Conservation (phyloP, 2,797 vertebrate genomes). For the Gambelia wislizenii region DNA sequence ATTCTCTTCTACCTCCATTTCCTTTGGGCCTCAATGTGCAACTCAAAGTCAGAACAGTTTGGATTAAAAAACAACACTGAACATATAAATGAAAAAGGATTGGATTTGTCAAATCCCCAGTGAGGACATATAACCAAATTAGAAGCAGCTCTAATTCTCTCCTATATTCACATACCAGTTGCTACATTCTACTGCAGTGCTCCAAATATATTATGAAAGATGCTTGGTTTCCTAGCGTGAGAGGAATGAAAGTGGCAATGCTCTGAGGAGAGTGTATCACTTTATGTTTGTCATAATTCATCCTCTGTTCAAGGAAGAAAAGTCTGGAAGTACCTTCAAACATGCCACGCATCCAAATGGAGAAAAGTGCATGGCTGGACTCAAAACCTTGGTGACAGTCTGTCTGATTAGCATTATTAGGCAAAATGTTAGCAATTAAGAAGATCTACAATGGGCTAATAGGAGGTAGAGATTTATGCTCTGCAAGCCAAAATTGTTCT, state of each 20-base stretch:
- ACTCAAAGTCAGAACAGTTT: constrained; percentile 5
- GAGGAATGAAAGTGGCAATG: not conserved
- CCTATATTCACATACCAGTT: not conserved
- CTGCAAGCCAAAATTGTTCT: constrained; percentile 10
- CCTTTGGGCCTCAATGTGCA: not conserved
- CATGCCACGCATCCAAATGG: not conserved
- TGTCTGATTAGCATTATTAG: constrained; percentile 30
- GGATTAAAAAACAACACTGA: not conserved
- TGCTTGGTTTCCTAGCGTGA: not conserved
- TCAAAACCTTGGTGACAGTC: constrained; percentile 12
- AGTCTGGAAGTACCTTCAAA: not conserved
- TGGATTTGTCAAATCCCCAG: constrained; percentile 17
- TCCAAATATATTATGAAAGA: constrained; percentile 22
- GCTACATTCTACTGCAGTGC: not conserved
- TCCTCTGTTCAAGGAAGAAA: not conserved
- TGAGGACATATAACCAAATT: not conserved
- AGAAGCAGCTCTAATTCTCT: not conserved
- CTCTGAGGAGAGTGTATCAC: not conserved
- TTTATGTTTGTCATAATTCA: constrained; percentile 30
- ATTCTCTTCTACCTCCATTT: not conserved
- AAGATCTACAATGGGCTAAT: constrained; percentile 27
- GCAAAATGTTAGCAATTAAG: constrained; percentile 23
- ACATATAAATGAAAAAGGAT: not conserved
- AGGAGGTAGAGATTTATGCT: constrained; percentile 28
- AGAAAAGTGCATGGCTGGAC: not conserved